Evolutionary conservation across 37 sponge, comb jelly and placozoan genomes (phyloP), one percentile per base, ranked within the genome.

Genomic region (Diacarnus erythraeanus): DNA sequence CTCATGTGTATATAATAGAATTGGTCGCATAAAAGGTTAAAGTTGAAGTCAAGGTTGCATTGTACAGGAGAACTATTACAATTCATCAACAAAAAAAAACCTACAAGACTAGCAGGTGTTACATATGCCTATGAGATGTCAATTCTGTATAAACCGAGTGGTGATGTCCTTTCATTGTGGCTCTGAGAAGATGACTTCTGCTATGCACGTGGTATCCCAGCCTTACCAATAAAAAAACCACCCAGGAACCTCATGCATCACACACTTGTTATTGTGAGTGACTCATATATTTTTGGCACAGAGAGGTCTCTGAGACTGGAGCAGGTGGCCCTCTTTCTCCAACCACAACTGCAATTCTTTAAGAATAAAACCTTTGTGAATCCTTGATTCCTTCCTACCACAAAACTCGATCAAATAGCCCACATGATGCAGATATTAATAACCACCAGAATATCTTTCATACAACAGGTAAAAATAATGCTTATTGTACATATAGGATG

Each of bases 61-160:
- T n/a, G n/a, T n/a, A n/a, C n/a, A n/a, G n/a, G n/a, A n/a, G n/a
- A n/a, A n/a, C n/a, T n/a, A n/a, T n/a, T n/a, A n/a, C n/a, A n/a
- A n/a, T n/a, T n/a, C n/a, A n/a, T n/a, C n/a, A 27, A 77, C 57
- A 75, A 21, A 54, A 29, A 75, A 58, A 47, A 30, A 54, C 51
- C 5, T 35, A 57, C 21, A 47, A 47, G 12, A 47, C 6, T 47
- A 47, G 10, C 51, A 47, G 51, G 51, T 47, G 51, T 47, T n/a
- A n/a, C n/a, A n/a, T 23, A 65, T 47, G 51, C 51, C 6, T 12
- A 47, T 12, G 51, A 47, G 51, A 47, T 22, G 10, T 38, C 41
- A 9, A 70, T 23, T 38, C n/a, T 70, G 41, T 37, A 38, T 70
- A 9, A n/a, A 72, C 51, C 12, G 51, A 47, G 51, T 47, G 51